phyloP scores from a whole-genome alignment of 2,888 invertebrate species.

The Ligdia adustata region DNA sequence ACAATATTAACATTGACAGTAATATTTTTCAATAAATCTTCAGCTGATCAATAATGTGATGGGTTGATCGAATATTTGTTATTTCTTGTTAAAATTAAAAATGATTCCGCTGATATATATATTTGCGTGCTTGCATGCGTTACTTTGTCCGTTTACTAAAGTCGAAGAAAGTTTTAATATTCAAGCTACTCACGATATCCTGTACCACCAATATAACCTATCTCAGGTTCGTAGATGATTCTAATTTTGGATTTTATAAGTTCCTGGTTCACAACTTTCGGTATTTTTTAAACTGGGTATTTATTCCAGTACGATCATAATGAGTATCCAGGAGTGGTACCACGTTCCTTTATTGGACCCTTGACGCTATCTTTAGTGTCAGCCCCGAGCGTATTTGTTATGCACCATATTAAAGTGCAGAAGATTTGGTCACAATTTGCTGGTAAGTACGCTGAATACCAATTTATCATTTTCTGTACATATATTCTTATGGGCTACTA shows the following conservation, averaged over 20 bases:
- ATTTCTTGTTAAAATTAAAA: slow-evolving; percentile 46
- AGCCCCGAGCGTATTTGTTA: slow-evolving; percentile 88
- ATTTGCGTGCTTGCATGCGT: slow-evolving; percentile 90
- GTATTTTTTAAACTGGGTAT: slow-evolving; percentile 42
- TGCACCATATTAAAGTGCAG: slow-evolving; percentile 87
- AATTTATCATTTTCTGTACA: too few species aligned
- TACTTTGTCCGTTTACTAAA: slow-evolving; percentile 98
- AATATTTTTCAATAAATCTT: too few species aligned
- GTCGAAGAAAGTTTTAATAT: slow-evolving; percentile 99
- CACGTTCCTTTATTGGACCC: slow-evolving; percentile 97
- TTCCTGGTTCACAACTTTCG: slow-evolving; percentile 45
- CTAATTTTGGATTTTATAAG: slow-evolving; percentile 75
- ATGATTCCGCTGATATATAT: slow-evolving; percentile 91
- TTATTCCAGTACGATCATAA: slow-evolving; percentile 96
- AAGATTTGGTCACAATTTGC: slow-evolving; percentile 96
- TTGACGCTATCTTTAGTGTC: slow-evolving; percentile 90
- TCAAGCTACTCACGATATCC: slow-evolving; percentile 98
- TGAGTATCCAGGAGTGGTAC: slow-evolving; percentile 98
- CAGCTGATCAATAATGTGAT: slow-evolving; percentile 42
- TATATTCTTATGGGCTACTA: too few species aligned
- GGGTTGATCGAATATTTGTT: slow-evolving; percentile 55
- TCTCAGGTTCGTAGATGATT: slow-evolving; percentile 87
- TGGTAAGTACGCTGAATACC: slow-evolving; percentile 88
- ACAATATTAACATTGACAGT: too few species aligned
- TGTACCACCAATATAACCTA: slow-evolving; percentile 94